Percentiles rank a stretch among this genome's conserved stretches.
These are phyloP conservation scores for Meiosimyza platycephala DNA, from an alignment of 2,888 invertebrate genomes.

Conservation along the genomic window DNA sequence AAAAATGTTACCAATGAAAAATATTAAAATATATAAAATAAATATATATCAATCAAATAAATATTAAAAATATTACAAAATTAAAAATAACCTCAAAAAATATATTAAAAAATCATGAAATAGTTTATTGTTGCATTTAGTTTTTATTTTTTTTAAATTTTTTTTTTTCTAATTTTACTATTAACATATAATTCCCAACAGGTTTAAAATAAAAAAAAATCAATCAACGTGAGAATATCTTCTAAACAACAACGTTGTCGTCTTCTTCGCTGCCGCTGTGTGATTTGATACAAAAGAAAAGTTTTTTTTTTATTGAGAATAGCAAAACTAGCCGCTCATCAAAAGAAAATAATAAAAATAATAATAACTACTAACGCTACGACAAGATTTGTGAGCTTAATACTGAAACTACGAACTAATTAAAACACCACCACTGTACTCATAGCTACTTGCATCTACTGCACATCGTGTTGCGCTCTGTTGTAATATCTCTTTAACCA, in stretches of 20 bases:
- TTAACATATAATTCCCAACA: constrained; percentile 16
- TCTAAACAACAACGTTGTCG: not conserved
- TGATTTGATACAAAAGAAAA: constrained; percentile 35
- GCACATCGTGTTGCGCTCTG: not conserved
- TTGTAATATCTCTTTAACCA: not conserved
- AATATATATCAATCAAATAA: no score
- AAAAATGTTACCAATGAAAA: no score
- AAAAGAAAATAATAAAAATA: not conserved
- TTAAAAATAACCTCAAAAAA: no score
- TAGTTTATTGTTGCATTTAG: no score
- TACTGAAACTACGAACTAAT: not conserved
- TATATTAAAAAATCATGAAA: no score
- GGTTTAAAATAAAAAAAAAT: not conserved
- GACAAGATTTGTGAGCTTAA: no score
- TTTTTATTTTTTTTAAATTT: not conserved
- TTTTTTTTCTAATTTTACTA: not conserved
- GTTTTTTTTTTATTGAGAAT: no score
- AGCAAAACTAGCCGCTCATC: not conserved
- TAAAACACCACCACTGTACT: constrained; percentile 6
- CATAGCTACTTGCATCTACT: not conserved
- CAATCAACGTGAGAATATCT: not conserved
- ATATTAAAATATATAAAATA: no score
- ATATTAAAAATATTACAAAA: no score
- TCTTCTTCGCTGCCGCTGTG: constrained; percentile 11
- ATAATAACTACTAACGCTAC: not conserved